Percentiles rank a stretch among this genome's conserved stretches.
Conservation (phyloP, 2,888 invertebrate species). For the Anaspis maculata region DNA sequence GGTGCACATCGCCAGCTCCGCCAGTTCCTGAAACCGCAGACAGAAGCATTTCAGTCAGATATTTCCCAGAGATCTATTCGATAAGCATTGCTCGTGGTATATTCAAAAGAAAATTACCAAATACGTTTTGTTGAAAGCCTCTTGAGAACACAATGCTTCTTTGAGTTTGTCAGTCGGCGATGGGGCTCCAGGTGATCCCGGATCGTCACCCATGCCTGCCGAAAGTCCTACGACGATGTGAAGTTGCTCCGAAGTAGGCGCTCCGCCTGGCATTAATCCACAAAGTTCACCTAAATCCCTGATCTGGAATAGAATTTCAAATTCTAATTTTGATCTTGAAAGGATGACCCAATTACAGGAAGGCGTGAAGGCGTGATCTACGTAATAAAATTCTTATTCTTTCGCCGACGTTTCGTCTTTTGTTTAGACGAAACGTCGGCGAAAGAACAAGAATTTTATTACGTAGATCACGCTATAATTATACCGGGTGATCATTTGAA, state of each 20-base stretch:
- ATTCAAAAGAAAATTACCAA: constrained; percentile 45
- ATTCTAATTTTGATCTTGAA: too few species aligned
- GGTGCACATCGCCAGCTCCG: constrained; percentile 92
- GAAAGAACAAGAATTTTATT: too few species aligned
- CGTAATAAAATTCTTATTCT: too few species aligned
- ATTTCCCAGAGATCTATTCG: too few species aligned
- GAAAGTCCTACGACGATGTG: constrained; percentile 85
- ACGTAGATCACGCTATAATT: too few species aligned
- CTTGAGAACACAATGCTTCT: constrained; percentile 83
- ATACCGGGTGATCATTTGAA: too few species aligned
- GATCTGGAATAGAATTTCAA: constrained; percentile 45
- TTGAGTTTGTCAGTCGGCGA: constrained; percentile 77
- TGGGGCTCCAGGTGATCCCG: constrained; percentile 46
- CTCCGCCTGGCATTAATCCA: constrained; percentile 76
- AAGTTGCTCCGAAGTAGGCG: constrained; percentile 78
- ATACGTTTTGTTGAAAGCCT: constrained; percentile 83
- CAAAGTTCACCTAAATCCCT: constrained; percentile 81
- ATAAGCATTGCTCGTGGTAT: constrained; percentile 2
- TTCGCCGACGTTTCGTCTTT: too few species aligned
- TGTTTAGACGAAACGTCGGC: too few species aligned
- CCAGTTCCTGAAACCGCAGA: constrained; percentile 64
- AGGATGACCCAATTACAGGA: too few species aligned
- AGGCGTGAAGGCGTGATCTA: too few species aligned
- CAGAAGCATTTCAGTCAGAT: too few species aligned
- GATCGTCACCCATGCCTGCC: constrained; percentile 77